These are phyloP conservation scores for Periphyllus acericola DNA, from an alignment of 2,888 invertebrate species.

Conservation along the genomic window DNA sequence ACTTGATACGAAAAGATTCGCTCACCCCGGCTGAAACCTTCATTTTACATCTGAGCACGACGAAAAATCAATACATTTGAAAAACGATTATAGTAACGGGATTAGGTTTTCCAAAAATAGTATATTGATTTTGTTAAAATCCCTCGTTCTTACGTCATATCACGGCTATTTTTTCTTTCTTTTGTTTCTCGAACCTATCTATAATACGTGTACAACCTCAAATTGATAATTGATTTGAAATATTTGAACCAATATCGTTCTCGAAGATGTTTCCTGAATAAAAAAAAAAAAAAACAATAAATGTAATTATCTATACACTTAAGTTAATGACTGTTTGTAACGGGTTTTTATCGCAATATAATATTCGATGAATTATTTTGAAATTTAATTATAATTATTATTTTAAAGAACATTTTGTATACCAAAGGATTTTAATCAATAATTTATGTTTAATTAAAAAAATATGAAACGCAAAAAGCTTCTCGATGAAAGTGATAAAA, in stretches of 20 bases:
- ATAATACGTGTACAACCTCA: too few relatives aligned
- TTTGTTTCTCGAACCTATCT: neutral
- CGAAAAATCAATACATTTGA: too few relatives aligned
- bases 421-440: neutral
- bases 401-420: neutral
- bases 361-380: neutral
- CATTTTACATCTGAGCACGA: neutral
- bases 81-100: neutral
- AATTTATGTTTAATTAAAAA: neutral
- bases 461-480: neutral
- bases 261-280: neutral
- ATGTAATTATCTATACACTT: neutral
- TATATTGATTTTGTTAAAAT: neutral
- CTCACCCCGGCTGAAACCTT: neutral
- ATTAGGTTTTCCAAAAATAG: neutral
- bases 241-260: too few relatives aligned
- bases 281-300: neutral
- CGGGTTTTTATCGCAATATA: neutral
- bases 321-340: neutral
- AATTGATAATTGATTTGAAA: too few relatives aligned
- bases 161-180: neutral
- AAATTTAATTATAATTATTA: neutral
- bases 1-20: neutral
- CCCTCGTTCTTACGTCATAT: too few relatives aligned
- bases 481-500: neutral